Evolutionary conservation across 1,140 invertebrate genomes (phyloP).

Genomic region (Hylyphantes graminicola): DNA sequence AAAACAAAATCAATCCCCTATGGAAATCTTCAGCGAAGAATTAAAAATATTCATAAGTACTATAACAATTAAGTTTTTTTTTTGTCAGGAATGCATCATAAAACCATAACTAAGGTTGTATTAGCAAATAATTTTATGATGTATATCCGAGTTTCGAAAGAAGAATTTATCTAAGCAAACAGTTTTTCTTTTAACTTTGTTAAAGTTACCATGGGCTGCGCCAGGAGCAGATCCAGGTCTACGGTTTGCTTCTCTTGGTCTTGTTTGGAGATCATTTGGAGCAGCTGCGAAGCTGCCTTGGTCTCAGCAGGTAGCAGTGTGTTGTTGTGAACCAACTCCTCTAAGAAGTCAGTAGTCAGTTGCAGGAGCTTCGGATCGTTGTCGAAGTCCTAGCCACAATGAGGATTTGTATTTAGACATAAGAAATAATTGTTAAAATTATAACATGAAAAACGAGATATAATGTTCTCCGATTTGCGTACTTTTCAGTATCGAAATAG

Average conservation of each 20-base stretch:
- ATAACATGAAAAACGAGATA: too few species aligned
- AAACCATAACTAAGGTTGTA: not conserved
- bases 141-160: not conserved
- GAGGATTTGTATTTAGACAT: too few species aligned
- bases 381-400: conserved; percentile 81
- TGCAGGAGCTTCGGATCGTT: conserved; percentile 79
- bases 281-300: conserved; percentile 84
- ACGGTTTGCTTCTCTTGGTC: conserved; percentile 73
- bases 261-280: conserved; percentile 82
- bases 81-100: not conserved
- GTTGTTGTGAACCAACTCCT: conserved; percentile 86
- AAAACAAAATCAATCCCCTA: too few species aligned
- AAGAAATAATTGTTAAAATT: too few species aligned
- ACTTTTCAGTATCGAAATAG: too few species aligned
- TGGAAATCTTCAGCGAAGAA: too few species aligned
- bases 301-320: conserved; percentile 90
- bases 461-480: too few species aligned
- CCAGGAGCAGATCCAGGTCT: conserved; percentile 79
- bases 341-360: conserved; percentile 86
- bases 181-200: not conserved
- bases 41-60: too few species aligned
- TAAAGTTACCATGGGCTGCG: conserved; percentile 75
- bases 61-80: not conserved
- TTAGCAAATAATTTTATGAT: not conserved
- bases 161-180: not conserved